Evolutionary conservation across 2,797 vertebrate genomes (phyloP).

Genomic region (Cryptoblepharus egeriae): DNA sequence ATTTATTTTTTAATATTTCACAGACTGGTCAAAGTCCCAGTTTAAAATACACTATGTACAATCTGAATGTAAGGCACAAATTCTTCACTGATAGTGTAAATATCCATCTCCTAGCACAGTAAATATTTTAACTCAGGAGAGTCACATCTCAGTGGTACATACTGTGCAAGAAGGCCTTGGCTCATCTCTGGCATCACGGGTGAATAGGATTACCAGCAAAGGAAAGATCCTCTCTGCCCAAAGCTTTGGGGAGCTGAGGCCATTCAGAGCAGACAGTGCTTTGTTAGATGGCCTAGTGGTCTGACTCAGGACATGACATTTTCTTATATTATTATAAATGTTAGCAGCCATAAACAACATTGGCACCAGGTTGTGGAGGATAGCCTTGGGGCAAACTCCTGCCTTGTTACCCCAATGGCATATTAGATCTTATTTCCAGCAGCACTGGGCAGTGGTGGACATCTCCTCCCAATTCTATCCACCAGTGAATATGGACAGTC

Average conservation of each 20-base stretch:
- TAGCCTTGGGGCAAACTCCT: too few relatives aligned
- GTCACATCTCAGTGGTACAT: background rate
- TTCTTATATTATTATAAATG: background rate
- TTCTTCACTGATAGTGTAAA: conserved; percentile 21
- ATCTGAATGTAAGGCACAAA: conserved; percentile 26
- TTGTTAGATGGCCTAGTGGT: background rate
- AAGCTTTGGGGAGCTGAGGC: background rate
- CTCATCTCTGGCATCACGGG: background rate
- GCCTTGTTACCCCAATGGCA: background rate
- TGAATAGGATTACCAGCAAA: background rate
- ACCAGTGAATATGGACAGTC: too few relatives aligned
- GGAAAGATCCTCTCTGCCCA: background rate
- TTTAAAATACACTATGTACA: conserved; percentile 36
- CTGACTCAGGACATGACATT: background rate
- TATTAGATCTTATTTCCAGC: background rate
- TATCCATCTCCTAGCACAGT: background rate
- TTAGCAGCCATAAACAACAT: conserved; percentile 6
- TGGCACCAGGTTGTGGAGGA: too few relatives aligned
- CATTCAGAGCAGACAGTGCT: too few relatives aligned
- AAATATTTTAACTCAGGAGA: background rate
- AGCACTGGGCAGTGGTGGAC: too few relatives aligned
- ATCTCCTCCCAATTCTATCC: too few relatives aligned
- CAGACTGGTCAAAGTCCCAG: background rate
- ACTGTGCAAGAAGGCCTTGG: background rate
- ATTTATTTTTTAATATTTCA: too few relatives aligned